A percentile compares a stretch with the other conserved stretches of the same genome.
These are phyloP conservation scores for Myodes glareolus DNA, from an alignment of 2,113 vertebrate species.

Conservation along the genomic window DNA sequence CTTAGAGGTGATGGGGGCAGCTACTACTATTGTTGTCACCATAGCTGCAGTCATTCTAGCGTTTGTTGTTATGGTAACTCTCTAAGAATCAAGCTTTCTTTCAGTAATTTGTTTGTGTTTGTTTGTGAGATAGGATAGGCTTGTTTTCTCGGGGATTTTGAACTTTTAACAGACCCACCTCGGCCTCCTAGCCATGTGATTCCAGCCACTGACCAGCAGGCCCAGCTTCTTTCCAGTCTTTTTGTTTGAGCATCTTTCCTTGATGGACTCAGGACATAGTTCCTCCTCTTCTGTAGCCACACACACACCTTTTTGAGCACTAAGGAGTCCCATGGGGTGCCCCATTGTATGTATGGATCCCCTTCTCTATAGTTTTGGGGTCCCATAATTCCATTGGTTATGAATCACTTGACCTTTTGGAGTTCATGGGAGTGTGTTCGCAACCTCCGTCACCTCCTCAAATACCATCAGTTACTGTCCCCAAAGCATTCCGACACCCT, in stretches of 20 bases:
- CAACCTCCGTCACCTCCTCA: not conserved
- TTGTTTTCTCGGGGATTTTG: not conserved
- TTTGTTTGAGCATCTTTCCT: conserved; percentile 21
- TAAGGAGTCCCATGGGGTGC: not conserved
- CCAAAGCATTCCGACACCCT: not conserved
- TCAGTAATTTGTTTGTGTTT: not conserved
- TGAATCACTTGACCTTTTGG: not conserved
- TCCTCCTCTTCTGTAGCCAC: too few species aligned
- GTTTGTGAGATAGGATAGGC: not conserved
- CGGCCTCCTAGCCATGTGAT: not conserved
- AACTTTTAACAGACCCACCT: not conserved
- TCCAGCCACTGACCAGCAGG: not conserved
- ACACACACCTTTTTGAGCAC: not conserved
- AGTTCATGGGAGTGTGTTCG: not conserved
- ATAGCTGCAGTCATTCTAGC: not conserved
- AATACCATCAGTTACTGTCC: not conserved
- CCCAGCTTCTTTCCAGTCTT: not conserved
- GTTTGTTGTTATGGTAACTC: conserved; percentile 30
- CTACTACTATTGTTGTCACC: not conserved
- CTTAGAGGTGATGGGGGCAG: not conserved
- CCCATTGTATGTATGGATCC: not conserved
- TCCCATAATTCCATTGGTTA: not conserved
- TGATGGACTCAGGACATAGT: not conserved
- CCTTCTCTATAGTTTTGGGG: not conserved
- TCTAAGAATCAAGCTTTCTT: conserved; percentile 25